phyloP scores from a whole-genome alignment of 1,140 invertebrate genomes.

The Scaptomyza pallida region DNA sequence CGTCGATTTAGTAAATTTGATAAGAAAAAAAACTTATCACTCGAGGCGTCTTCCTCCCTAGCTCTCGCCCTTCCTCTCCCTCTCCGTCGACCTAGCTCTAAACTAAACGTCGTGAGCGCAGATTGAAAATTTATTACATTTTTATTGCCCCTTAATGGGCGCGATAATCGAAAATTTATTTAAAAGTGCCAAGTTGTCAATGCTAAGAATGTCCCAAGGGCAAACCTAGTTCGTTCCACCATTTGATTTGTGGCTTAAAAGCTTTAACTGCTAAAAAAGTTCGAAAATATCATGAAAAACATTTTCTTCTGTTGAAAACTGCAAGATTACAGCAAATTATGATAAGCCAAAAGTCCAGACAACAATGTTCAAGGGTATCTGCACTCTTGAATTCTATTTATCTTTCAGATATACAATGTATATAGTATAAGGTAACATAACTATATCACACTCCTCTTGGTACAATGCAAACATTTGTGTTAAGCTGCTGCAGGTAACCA shows the following conservation, averaged over 20 bases:
- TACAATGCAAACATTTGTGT: conserved; percentile 73
- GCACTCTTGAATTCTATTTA: conserved; percentile 6
- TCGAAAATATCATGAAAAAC: conserved; percentile 7
- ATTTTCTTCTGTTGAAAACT: no score
- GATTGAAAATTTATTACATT: conserved; percentile 83
- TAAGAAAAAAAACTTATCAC: conserved; percentile 65
- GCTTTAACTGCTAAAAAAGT: conserved; percentile 13
- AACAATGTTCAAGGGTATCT: background rate
- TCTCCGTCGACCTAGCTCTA: no score
- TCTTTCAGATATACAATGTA: conserved; percentile 7
- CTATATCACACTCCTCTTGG: conserved; percentile 21
- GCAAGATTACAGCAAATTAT: no score
- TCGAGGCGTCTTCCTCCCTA: conserved; percentile 21
- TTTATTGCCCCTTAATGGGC: conserved; percentile 80
- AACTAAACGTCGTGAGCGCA: conserved; percentile 37
- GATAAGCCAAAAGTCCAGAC: background rate
- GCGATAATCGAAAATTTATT: conserved; percentile 83
- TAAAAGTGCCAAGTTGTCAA: conserved; percentile 61
- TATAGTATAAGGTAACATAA: no score
- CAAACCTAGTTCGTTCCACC: conserved; percentile 27
- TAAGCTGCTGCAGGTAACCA: conserved; percentile 73
- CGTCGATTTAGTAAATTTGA: conserved; percentile 76
- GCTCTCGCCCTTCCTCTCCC: no score
- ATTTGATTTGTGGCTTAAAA: conserved; percentile 67
- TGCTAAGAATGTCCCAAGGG: conserved; percentile 21